Conservation (phyloP, 2,113 vertebrate species). For the Phasianus colchicus region DNA sequence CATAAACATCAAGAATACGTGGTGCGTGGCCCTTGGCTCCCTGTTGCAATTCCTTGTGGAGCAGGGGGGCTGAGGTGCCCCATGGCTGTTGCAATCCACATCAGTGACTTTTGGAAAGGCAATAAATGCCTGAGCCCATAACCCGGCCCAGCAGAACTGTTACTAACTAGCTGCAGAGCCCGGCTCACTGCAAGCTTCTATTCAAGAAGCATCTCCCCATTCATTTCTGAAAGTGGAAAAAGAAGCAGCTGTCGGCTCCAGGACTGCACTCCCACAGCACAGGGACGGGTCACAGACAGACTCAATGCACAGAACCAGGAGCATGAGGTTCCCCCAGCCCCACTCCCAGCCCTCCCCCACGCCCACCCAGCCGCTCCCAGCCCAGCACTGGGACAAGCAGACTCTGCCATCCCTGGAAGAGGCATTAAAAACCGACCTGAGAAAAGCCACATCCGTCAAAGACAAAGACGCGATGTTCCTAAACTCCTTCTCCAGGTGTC, state of each 20-base stretch:
- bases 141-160: background rate
- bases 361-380: background rate
- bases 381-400: background rate
- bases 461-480: accelerated
- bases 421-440: background rate
- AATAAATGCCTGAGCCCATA: background rate
- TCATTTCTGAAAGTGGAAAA: background rate
- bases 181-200: background rate
- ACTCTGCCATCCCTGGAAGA: accelerated
- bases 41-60: background rate
- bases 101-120: background rate
- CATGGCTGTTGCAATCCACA: background rate
- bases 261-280: background rate
- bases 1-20: background rate
- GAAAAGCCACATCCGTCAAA: background rate
- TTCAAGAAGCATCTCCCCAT: background rate
- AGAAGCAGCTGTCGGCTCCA: background rate
- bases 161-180: constrained; percentile 11
- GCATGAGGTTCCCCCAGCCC: no score
- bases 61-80: background rate
- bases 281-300: background rate
- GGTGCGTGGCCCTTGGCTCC: background rate
- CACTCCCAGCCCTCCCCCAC: background rate
- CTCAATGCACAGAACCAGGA: accelerated
- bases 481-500: background rate